Evolutionary conservation across 2,113 vertebrate species (phyloP), one percentile per base, ranked within the genome.

Genomic region (Paramormyrops kingsleyae): DNA sequence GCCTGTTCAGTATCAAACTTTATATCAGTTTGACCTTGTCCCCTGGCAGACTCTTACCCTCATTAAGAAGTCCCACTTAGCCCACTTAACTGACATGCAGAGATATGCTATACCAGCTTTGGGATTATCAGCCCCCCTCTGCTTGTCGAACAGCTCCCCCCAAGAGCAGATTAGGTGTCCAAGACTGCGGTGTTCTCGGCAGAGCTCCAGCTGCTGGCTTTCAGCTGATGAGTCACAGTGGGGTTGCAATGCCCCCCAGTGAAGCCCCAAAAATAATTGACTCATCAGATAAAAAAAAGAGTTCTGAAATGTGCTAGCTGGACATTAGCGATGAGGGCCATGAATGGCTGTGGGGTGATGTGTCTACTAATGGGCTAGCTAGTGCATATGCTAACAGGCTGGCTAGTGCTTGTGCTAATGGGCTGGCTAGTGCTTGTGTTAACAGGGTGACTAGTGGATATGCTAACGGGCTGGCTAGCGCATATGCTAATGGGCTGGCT

Each of bases 61-160:
- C 35, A 35, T 83, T 46, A 77, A 50, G 77, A 44, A 52, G 39
- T 17, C 49, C 77, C 44, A 59, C 13, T 42, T 17, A 84, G 5
- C 77, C 35, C 42, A 83, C 49, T 44, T 56, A 59, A 59, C 46
- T 80, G 70, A 89, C 44, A 77, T 17, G 35, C 19, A 39, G 66
- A 83, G 88, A 89, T 53, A 89, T 53, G 39, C 31, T 53, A 39
- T 44, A 89, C 50, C 49, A 84, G 59, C 62, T 88, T 70, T 84
- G 49, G 52, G 27, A 89, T 85, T 59, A 10, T 10, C 8, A 59
- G 7, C 50, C 35, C 6, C 88, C 31, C 80, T 27, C 12, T 39
- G 46, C 21, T 15, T 39, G 9, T 35, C 62, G n/a, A 27, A 27
- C 2, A 44, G 35, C 0, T 35, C 62, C 66, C 74, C 47, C 49